Conservation (phyloP, 1,140 invertebrate species). For the Zeugodacus cucurbitae region DNA sequence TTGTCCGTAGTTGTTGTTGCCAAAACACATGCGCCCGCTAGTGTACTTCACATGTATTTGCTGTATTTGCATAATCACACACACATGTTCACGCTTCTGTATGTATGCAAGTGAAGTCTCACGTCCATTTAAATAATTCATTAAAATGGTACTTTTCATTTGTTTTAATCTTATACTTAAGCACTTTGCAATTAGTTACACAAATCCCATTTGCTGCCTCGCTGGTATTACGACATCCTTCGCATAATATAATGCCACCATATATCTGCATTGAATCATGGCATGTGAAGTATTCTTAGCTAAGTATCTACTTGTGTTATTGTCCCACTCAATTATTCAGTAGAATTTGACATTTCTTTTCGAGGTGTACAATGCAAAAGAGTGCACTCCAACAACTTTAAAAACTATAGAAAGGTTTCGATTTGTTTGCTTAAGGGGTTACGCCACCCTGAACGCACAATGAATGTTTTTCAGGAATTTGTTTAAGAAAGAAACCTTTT, state of each 20-base stretch:
- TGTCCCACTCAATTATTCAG: slow-evolving; percentile 48
- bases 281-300: no score
- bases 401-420: no score
- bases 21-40: neutral
- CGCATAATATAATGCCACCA: no score
- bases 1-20: neutral
- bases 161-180: slow-evolving; percentile 64
- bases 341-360: neutral
- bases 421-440: no score
- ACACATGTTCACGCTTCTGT: neutral
- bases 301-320: slow-evolving; percentile 51
- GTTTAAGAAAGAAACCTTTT: no score
- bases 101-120: neutral
- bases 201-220: slow-evolving; percentile 59
- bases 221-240: no score
- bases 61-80: neutral
- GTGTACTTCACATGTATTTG: neutral
- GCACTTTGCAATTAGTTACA: slow-evolving; percentile 64
- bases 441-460: no score
- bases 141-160: slow-evolving; percentile 59
- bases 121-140: slow-evolving; percentile 58
- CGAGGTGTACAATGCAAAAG: no score
- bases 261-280: no score
- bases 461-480: no score
- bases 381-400: no score